Evolutionary conservation across 2,888 invertebrate genomes (phyloP).

Genomic region (Eucera pruinosa): DNA sequence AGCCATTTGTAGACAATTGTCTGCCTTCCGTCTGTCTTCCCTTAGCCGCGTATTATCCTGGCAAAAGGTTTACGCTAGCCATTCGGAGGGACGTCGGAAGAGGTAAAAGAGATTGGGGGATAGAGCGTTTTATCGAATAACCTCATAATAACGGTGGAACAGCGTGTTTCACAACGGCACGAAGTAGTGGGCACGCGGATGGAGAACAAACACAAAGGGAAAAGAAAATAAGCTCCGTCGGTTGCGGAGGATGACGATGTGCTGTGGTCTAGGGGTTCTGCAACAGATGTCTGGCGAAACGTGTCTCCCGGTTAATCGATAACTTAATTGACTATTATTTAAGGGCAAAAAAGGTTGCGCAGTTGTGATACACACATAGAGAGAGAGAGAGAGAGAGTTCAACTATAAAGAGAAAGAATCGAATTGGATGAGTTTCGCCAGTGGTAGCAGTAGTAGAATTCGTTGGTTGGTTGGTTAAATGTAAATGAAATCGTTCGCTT

Average conservation of each 20-base stretch:
- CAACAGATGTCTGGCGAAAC: conserved; percentile 11
- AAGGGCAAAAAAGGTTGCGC: background rate
- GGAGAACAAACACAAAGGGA: background rate
- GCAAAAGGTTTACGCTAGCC: no score
- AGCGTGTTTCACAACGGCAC: background rate
- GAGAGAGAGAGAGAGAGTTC: no score
- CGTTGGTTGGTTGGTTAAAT: conserved; percentile 4
- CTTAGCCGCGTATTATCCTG: no score
- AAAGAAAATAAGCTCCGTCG: conserved; percentile 10
- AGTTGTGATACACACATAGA: no score
- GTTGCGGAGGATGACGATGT: background rate
- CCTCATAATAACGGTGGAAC: conserved; percentile 1
- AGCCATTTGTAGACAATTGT: background rate
- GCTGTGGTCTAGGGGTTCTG: background rate
- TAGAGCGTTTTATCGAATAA: conserved; percentile 4
- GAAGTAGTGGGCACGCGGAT: background rate
- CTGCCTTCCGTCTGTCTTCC: no score
- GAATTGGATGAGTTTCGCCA: background rate
- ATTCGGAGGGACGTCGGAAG: background rate
- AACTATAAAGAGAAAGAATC: no score
- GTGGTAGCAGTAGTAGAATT: no score
- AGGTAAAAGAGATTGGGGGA: background rate
- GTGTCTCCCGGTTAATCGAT: background rate
- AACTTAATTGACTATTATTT: background rate
- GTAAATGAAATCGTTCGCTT: conserved; percentile 7